A percentile compares a stretch with the other conserved stretches of the same genome.
phyloP scores from a whole-genome alignment of 2,888 invertebrate species.

The Pristionchus fissidentatus region DNA sequence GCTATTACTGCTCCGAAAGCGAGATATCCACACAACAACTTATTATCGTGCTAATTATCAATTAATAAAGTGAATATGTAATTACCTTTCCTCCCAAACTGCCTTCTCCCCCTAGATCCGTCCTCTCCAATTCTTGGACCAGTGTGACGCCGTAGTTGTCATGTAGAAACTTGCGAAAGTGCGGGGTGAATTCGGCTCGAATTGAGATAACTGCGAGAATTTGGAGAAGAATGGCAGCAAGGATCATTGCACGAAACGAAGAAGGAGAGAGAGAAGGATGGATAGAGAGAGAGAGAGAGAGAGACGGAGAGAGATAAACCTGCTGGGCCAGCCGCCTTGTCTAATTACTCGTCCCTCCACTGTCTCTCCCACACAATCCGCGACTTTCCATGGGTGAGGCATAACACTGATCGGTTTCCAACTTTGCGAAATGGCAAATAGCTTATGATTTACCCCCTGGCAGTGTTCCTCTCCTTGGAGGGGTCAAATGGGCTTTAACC shows the following conservation, averaged over 20 bases:
- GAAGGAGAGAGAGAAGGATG: background rate
- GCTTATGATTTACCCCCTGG: too few species aligned
- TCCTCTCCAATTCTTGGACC: constrained; percentile 67
- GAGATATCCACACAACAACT: too few species aligned
- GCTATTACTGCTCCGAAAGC: too few species aligned
- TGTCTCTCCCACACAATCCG: background rate
- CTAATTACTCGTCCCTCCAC: background rate
- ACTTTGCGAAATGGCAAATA: background rate
- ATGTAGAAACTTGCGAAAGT: constrained; percentile 65
- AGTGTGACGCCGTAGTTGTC: constrained; percentile 69
- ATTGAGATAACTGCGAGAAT: too few species aligned
- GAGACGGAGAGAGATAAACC: constrained; percentile 25
- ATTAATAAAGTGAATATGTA: too few species aligned
- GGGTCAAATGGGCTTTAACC: too few species aligned
- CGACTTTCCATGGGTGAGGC: background rate
- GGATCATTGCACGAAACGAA: background rate
- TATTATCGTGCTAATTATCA: background rate
- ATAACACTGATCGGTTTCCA: background rate
- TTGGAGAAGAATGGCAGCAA: background rate
- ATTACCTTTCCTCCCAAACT: constrained; percentile 67
- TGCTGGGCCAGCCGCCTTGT: constrained; percentile 16
- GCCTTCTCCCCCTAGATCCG: constrained; percentile 70
- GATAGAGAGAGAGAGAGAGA: background rate
- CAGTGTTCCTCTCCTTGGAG: too few species aligned
- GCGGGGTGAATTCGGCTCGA: constrained; percentile 62